Base-by-base conservation (phyloP, 2,113 vertebrate species). In the Sinocyclocheilus grahami region DNA sequence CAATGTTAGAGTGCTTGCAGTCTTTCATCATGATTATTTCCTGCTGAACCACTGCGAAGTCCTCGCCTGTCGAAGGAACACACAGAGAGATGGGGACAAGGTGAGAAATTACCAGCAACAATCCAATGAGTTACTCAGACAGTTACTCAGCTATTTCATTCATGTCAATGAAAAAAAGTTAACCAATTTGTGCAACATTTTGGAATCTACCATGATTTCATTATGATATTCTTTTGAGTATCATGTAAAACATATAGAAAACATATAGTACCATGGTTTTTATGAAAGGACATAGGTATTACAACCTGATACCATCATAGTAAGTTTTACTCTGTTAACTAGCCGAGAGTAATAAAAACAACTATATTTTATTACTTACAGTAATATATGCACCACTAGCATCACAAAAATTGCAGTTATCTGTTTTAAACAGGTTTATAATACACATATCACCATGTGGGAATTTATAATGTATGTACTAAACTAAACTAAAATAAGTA, bases 21-120 rank as follows among this genome's bases (percentile, higher is more conserved):
- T 97, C 97, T 93, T 97, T 97, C 97, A 97, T 97, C 96, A 97
- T 97, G 91, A 96, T 95, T 91, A 97, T 97, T 93, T 97, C 97
- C 93, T 96, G 96, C 94, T 97, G 97, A 85, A 97, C 96, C 94
- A 97, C 96, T 46, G 95, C 96, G 91, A 97, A 97, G 93, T 97
- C 96, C 94, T 97, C 96, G 60, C 96, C 96, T 97, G 90, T 87
- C 92, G 91, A 90, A 37, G 22, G 51, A 69, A 51, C 18, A 33
- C 20, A 78, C 22, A 85, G 48, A 82, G 67, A 86, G 78, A 72
- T 30, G 20, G 48, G 82, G 51, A 53, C 46, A 72, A 83, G 48
- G 63, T 71, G 30, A 69, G 24, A 82, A 22, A 80, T 39, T n/a
- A 62, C 58, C 58, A 62, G 20, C 1, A 22, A 62, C 58, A 62